Base-by-base conservation (phyloP, 2,797 vertebrate species). In the Mormyrops attenuatus region DNA sequence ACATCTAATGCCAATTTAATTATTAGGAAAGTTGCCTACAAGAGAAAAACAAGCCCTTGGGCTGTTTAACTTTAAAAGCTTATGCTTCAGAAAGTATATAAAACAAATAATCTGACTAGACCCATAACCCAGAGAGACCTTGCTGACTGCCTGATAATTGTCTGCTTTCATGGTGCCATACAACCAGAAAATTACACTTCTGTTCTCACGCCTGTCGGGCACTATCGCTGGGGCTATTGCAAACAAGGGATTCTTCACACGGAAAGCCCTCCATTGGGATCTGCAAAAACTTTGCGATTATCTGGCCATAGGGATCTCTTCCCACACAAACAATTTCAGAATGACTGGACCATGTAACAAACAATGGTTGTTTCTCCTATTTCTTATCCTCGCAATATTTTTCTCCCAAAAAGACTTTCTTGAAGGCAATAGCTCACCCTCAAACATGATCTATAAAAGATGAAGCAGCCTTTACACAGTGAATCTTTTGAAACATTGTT, bases 41-140 rank as follows among this genome's bases (percentile, higher is more conserved):
- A 94, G 87, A 52, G 89, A 85, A 89, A 90, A 52, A 89, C 90
- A 90, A 94, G 92, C 96, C 73, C 95, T 90, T 91, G 85, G 95
- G 95, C 95, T 96, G 94, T 96, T 95, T 94, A 96, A 95, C 95
- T 96, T 96, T 95, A 95, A 85, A 96, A 95, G 95, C 93, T 91
- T 92, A 93, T 94, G 95, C 95, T 95, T 96, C 94, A 95, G 93
- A 96, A 95, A 95, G 92, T 94, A 94, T 94, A 96, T 95, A 94
- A 96, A 96, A 95, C 94, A 96, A 96, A 96, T 96, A 95, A 96
- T 96, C 93, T 92, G 94, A 94, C 95, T 96, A 95, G 95, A 96
- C 94, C 94, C 94, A 92, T 94, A 96, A 96, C 95, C 95, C 95
- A 94, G 90, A 91, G 95, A 97, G 95, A 96, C 95, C 94, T 94